Evolutionary conservation across 2,888 invertebrate species (phyloP), one percentile per base, ranked within the genome.

Genomic region (Drosophila setosimentum): DNA sequence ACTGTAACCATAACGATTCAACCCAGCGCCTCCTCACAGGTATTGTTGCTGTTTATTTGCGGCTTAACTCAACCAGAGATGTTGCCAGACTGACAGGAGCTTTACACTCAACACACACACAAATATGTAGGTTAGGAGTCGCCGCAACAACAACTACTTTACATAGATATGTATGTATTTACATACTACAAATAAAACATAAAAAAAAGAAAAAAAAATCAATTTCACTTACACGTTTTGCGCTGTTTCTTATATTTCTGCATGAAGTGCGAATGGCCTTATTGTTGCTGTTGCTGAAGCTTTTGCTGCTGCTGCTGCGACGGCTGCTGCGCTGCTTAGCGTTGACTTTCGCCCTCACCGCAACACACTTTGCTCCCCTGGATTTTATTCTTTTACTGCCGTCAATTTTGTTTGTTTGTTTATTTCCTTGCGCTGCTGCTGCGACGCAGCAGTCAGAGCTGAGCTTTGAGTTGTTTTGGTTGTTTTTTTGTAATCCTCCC

Each of bases 151-250:
- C 58, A 73, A 68, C 37, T 49, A 27, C 29, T 50, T 24, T 33
- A 60, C 48, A 68, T 33, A 49, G n/a, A 18, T 53, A 53, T 32
- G 29, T 18, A 48, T n/a, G 40, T n/a, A 55, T 30, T 40, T 27
- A 42, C 18, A 32, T 29, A 48, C 18, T 35, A 58, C 29, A 24
- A 40, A 50, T 10, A 64, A 78, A 83, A 83, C 83, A 81, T 87
- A 82, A 80, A 82, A 13, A 65, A 80, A 86, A 76, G 83, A 82
- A 5, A 13, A 65, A 80, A 84, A 87, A 89, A 84, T 89, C 89
- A 84, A 84, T 87, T 85, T 76, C 67, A 89, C 85, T 85, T 89
- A 85, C 85, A 89, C 82, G 73, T 80, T 85, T 80, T 84, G 72
- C 60, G 78, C 77, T 89, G 87, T 80, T 82, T 80, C 80, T 80